Evolutionary conservation across 2,888 invertebrate genomes (phyloP), one percentile per base, ranked within the genome.

Genomic region (Epistrophe grossulariae): DNA sequence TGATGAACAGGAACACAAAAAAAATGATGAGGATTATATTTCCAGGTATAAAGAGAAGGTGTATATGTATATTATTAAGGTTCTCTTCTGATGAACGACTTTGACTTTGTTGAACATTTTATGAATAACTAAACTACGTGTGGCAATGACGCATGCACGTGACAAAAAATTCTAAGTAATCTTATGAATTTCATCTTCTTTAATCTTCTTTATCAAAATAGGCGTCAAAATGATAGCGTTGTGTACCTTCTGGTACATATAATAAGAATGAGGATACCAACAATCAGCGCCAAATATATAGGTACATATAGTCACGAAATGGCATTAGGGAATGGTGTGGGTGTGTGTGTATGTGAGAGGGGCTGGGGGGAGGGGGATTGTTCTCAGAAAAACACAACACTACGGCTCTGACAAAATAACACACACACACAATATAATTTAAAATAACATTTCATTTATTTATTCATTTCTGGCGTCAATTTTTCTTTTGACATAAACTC

Each of bases 141-240:
- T 90, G 84, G 91, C 92, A 92, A 92, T 92, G 91, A 92, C 90
- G 91, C 90, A 90, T 90, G 91, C 91, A 92, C 92, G 92, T 92
- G 92, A 92, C 92, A 90, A 91, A 91, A 90, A 91, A 89, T 83
- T 68, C 71, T 87, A 87, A 87, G 83, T 76, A 87, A 87, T 87
- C 83, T 76, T 83, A 62, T 83, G 70, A 79, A 79, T 72, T 74
- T 79, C 70, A 38, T 70, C 70, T 70, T 70, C 68, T 68, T 68
- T 70, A 70, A 70, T 70, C 68, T 79, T 71, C 79, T 50, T 80
- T 71, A 74, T 80, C 74, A 74, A 68, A 84, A 62, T 48, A 79
- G 60, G 84, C 62, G 74, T 84, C 79, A 74, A 70, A 70, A 70
- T 70, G 19, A 28, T 70, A 43, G 68, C 19, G 9, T n/a, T 15